Evolutionary conservation across 2,888 invertebrate species (phyloP), one percentile per base, ranked within the genome.

Genomic region (Polylopha cassiicola): DNA sequence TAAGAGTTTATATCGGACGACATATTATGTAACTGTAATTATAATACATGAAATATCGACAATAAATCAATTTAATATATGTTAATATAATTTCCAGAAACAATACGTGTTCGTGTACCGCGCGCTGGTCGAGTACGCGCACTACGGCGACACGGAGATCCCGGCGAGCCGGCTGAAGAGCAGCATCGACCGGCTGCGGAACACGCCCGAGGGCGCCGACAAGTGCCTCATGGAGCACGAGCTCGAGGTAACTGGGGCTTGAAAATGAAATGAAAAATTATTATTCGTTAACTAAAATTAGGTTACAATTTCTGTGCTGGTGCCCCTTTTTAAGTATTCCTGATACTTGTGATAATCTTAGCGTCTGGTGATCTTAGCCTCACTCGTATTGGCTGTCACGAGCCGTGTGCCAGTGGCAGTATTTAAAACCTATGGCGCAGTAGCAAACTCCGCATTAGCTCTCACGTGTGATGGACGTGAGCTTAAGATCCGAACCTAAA

Each of bases 61-160:
- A 5, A 5, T 4, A 18, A 5, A 5, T 5, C 18, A 5, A 18
- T 7, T 5, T n/a, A 28, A n/a, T 8, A 2, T 2, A 1, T 30
- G 13, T 16, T 21, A 1, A 38, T 37, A 17, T 5, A 26, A 6
- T 16, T 33, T 30, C 23, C 79, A 94, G 91, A 97, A 97, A 89
- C 98, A 98, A 86, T 98, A 98, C 80, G 94, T 97, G 59, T 98
- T 98, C 82, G 93, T 98, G 54, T 97, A 98, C 75, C 93, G 96
- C 21, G 95, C 97, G 30, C 81, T 98, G 27, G 92, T 97, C 73
- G 98, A 98, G 73, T 92, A 92, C 76, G 92, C 95, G 3, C 94
- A 95, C 63, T 97, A 94, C 79, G 97, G 96, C 2, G 95, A 96
- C 73, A 97, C 97, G 1, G 97, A 98, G 81, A 90, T 97, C 29